A percentile compares a stretch with the other conserved stretches of the same genome.
These are phyloP conservation scores for Copidosoma aretas DNA, from an alignment of 2,888 invertebrate species.

Conservation along the genomic window DNA sequence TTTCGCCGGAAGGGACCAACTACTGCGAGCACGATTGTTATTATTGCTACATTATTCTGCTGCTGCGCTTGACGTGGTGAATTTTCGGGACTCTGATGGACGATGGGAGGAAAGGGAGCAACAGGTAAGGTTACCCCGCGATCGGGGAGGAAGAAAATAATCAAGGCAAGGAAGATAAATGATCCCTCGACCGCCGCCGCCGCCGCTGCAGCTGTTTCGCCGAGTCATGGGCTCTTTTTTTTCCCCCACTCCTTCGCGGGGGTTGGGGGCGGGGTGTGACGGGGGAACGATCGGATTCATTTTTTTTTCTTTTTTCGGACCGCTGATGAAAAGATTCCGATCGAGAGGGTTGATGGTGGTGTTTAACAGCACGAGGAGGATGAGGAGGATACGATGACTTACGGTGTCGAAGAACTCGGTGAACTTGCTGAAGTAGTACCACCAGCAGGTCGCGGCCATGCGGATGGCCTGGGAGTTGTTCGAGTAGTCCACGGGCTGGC, in stretches of 20 bases:
- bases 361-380: too few species aligned
- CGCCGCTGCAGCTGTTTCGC: not conserved
- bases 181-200: too few species aligned
- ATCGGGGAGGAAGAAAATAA: not conserved
- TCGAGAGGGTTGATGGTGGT: too few species aligned
- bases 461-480: conserved; percentile 79
- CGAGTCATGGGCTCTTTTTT: not conserved
- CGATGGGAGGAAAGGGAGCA: conserved; percentile 2
- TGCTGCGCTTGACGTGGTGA: too few species aligned
- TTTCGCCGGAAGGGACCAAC: too few species aligned
- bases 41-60: too few species aligned
- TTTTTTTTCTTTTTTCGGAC: too few species aligned
- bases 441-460: conserved; percentile 95
- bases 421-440: conserved; percentile 97
- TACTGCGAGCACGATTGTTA: too few species aligned
- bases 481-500: conserved; percentile 91
- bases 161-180: not conserved
- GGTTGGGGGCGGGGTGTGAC: too few species aligned
- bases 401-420: conserved; percentile 96
- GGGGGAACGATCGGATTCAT: too few species aligned
- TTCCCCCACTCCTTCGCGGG: not conserved
- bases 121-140: conserved; percentile 23
- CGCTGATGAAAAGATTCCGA: too few species aligned
- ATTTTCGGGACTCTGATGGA: not conserved
- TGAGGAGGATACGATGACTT: conserved; percentile 52